Percentiles rank a stretch among this genome's conserved stretches.
phyloP scores from a whole-genome alignment of 2,797 vertebrate genomes.

The Platalea minor region DNA sequence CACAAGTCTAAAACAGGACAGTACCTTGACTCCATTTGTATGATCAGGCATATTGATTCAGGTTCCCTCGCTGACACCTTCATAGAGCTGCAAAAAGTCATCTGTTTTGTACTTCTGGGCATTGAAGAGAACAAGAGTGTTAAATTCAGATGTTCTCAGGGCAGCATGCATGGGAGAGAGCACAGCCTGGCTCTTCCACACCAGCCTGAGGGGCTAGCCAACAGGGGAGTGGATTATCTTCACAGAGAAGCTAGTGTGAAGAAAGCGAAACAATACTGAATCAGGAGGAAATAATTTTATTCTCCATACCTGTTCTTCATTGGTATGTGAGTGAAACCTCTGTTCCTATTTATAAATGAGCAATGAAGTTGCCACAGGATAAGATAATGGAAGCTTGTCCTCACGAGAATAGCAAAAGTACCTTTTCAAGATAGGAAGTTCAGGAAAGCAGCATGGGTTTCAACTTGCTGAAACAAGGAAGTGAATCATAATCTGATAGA shows the following conservation, averaged over 20 bases:
- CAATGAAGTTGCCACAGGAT: not conserved
- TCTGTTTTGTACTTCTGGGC: not conserved
- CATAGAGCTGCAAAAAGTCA: not conserved
- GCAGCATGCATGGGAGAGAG: not conserved
- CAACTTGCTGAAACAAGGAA: not conserved
- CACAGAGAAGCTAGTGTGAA: not conserved
- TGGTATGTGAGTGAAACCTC: not conserved
- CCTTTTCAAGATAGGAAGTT: not conserved
- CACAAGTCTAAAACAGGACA: not conserved
- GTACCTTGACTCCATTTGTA: not conserved
- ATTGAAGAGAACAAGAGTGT: not conserved
- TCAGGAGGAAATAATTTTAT: constrained; percentile 9
- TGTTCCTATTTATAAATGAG: constrained; percentile 22
- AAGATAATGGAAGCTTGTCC: not conserved
- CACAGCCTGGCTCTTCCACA: not conserved
- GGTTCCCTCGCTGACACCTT: not conserved
- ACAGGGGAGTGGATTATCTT: not conserved
- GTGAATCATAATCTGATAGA: not conserved
- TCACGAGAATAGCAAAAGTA: not conserved
- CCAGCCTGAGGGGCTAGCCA: not conserved
- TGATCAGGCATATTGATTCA: not conserved
- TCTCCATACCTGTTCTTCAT: constrained; percentile 35
- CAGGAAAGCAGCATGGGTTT: not conserved
- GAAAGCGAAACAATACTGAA: not conserved
- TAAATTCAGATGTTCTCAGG: not conserved